Conservation (phyloP, 1,140 invertebrate genomes). For the Neuroterus valhalla region DNA sequence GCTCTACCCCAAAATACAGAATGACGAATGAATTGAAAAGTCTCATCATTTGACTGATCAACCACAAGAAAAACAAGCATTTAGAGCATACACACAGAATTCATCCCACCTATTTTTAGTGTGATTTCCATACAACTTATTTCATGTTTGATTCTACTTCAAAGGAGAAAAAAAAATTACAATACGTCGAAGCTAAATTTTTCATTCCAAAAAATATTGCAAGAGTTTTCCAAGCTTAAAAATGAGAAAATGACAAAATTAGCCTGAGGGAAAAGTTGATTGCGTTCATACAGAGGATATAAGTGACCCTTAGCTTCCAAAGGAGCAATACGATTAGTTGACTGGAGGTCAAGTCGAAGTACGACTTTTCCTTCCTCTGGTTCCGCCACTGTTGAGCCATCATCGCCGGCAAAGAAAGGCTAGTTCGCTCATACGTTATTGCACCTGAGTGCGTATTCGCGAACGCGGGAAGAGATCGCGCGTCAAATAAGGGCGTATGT, state of each 20-base stretch:
- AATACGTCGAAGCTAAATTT: too few species aligned
- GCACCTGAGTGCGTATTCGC: not conserved
- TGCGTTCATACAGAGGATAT: not conserved
- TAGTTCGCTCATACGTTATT: not conserved
- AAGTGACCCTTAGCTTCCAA: not conserved
- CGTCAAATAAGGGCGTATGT: slow-evolving; percentile 40
- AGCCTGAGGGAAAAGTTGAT: not conserved
- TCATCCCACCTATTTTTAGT: too few species aligned
- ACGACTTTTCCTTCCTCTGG: not conserved
- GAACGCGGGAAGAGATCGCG: not conserved
- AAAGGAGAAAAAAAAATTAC: too few species aligned
- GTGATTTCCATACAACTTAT: too few species aligned
- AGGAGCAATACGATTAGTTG: not conserved
- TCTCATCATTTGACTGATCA: too few species aligned
- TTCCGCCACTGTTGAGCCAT: slow-evolving; percentile 3
- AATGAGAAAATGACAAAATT: not conserved
- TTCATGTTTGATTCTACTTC: too few species aligned
- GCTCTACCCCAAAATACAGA: too few species aligned
- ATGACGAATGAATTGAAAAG: too few species aligned
- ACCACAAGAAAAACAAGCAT: too few species aligned
- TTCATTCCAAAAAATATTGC: too few species aligned
- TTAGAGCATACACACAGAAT: too few species aligned
- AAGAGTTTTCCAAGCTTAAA: too few species aligned
- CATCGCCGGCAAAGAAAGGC: not conserved
- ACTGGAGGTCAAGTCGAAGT: not conserved